These are phyloP conservation scores for Perizoma flavofasciatum DNA, from an alignment of 2,888 invertebrate species.

Conservation along the genomic window DNA sequence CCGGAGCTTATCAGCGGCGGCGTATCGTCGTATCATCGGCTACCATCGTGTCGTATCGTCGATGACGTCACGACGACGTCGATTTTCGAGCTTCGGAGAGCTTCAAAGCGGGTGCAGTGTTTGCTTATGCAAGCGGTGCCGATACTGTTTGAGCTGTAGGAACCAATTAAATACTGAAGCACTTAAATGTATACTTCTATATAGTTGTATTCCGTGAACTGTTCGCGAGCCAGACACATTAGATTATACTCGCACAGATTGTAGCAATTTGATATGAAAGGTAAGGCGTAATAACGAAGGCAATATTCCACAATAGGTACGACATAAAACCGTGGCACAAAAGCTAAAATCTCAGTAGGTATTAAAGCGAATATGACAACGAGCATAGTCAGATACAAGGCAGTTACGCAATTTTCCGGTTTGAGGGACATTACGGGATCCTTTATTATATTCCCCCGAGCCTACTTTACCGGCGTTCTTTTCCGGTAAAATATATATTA, in stretches of 20 bases:
- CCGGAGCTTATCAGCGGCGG: constrained; percentile 1
- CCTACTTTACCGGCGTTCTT: constrained; percentile 41
- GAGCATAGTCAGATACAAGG: constrained; percentile 47
- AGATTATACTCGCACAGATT: constrained; percentile 12
- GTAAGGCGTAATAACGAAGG: constrained; percentile 24
- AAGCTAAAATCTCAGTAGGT: constrained; percentile 31
- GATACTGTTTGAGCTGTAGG: constrained; percentile 13
- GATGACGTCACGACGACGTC: constrained; percentile 1
- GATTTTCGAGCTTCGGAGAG: neutral
- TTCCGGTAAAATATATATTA: constrained; percentile 57
- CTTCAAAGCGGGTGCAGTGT: constrained; percentile 15
- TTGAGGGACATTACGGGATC: constrained; percentile 46
- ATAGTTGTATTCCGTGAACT: neutral
- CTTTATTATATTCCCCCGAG: constrained; percentile 51
- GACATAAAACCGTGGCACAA: constrained; percentile 30
- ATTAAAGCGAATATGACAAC: constrained; percentile 39
- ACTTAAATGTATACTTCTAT: neutral
- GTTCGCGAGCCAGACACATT: neutral
- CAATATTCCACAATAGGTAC: constrained; percentile 24
- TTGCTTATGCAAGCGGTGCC: constrained; percentile 16
- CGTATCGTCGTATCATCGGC: constrained; percentile 5
- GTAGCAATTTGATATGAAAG: constrained; percentile 12
- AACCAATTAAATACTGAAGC: constrained; percentile 2
- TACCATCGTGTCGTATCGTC: neutral
- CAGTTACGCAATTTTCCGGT: constrained; percentile 57